Evolutionary conservation across 2,888 invertebrate genomes (phyloP).

Genomic region (Apomyelois bistriatella): DNA sequence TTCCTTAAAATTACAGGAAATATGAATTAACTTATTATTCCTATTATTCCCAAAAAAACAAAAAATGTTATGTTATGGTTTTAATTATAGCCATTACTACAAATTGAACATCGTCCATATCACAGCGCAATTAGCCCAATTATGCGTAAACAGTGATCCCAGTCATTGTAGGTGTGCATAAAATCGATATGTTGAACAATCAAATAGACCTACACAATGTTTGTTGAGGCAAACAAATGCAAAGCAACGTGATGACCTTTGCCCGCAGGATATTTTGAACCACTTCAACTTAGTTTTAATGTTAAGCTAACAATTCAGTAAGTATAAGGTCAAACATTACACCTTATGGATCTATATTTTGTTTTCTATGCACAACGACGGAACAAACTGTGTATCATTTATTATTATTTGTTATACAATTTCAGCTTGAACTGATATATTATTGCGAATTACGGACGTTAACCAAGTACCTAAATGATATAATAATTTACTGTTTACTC

Average conservation of each 20-base stretch:
- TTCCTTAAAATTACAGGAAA: too few relatives aligned
- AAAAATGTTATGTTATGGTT: constrained; percentile 6
- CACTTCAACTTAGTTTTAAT: constrained; percentile 48
- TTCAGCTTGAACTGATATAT: too few relatives aligned
- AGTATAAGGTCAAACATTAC: not conserved
- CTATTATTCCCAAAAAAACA: not conserved
- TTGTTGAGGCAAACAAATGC: constrained; percentile 54
- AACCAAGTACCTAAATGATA: too few relatives aligned
- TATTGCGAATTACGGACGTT: too few relatives aligned
- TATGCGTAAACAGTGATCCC: constrained; percentile 27
- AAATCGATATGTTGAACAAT: constrained; percentile 43
- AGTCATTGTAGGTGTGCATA: constrained; percentile 22
- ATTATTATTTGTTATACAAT: too few relatives aligned
- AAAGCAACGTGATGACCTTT: constrained; percentile 45
- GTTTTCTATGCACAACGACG: too few relatives aligned
- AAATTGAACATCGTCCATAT: constrained; percentile 20
- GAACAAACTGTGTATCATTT: too few relatives aligned
- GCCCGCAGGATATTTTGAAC: constrained; percentile 46
- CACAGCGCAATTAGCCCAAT: constrained; percentile 29
- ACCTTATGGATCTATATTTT: too few relatives aligned
- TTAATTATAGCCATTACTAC: constrained; percentile 11
- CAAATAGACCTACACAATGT: constrained; percentile 41
- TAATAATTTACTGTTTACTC: too few relatives aligned
- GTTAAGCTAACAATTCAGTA: constrained; percentile 30
- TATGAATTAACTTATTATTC: too few relatives aligned